Conservation (phyloP, 2,797 vertebrate genomes). For the Lemur catta region DNA sequence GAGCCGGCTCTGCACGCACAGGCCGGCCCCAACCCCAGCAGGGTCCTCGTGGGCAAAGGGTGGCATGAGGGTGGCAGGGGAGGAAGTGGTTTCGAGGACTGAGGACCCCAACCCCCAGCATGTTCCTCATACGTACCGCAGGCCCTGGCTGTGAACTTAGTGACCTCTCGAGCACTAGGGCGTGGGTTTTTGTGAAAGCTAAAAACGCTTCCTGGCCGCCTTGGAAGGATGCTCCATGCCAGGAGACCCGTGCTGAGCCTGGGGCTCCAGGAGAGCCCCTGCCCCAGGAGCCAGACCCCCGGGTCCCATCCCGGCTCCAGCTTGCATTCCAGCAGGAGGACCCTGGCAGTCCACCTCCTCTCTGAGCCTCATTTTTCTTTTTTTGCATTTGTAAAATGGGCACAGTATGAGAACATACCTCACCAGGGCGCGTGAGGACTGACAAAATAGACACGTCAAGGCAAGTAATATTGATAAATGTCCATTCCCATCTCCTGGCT, state of each 20-base stretch:
- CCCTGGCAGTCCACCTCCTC: background rate
- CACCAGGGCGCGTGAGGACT: background rate
- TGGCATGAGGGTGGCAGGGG: no score
- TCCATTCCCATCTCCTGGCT: background rate
- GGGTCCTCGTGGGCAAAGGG: background rate
- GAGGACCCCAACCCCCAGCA: background rate
- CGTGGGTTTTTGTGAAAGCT: background rate
- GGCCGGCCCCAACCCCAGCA: background rate
- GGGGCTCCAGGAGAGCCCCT: background rate
- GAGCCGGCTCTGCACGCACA: constrained; percentile 49
- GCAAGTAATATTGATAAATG: background rate
- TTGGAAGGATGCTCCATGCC: background rate
- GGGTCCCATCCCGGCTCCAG: background rate
- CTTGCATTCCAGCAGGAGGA: background rate
- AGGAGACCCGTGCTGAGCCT: background rate
- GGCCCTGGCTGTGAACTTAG: background rate
- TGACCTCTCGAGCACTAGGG: background rate
- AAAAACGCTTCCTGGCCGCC: background rate
- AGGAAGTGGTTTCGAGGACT: background rate
- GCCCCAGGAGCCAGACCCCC: background rate
- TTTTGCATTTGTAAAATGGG: background rate
- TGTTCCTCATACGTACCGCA: accelerated
- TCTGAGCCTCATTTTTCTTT: background rate
- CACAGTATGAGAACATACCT: background rate
- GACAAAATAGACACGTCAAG: background rate